Percentiles rank a stretch among this genome's conserved stretches.
These are phyloP conservation scores for Hassar affinis DNA, from an alignment of 2,113 vertebrate species.

Conservation along the genomic window DNA sequence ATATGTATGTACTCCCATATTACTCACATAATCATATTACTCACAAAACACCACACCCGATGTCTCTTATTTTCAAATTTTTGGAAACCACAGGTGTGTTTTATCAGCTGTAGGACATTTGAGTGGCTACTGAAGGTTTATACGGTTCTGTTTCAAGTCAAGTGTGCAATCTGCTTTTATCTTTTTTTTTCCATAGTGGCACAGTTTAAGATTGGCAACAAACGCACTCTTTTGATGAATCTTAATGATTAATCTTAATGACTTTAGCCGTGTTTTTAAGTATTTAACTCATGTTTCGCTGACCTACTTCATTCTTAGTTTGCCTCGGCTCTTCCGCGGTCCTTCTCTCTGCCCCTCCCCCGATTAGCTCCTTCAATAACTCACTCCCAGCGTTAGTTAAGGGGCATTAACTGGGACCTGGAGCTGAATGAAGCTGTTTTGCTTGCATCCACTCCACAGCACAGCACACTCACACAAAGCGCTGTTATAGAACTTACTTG, in stretches of 20 bases:
- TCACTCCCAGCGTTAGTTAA: conserved; percentile 70
- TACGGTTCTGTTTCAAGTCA: not conserved
- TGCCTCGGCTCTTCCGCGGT: conserved; percentile 64
- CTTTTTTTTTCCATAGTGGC: not conserved
- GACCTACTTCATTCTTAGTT: conserved; percentile 73
- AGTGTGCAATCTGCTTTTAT: not conserved
- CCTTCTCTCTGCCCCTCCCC: not conserved
- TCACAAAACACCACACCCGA: not conserved
- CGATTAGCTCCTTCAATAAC: conserved; percentile 59
- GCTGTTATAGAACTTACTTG: conserved; percentile 58
- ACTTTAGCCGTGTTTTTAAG: conserved; percentile 24
- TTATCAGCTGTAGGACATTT: not conserved
- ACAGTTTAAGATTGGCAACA: conserved; percentile 25
- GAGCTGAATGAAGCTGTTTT: conserved; percentile 70
- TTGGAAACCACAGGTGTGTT: not conserved
- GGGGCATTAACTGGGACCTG: conserved; percentile 69
- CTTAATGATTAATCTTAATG: conserved; percentile 61
- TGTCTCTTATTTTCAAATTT: not conserved
- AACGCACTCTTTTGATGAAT: conserved; percentile 33
- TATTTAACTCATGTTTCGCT: conserved; percentile 58
- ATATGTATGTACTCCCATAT: not conserved
- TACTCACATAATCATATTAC: not conserved
- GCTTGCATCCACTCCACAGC: conserved; percentile 55
- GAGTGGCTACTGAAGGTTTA: not conserved
- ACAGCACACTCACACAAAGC: conserved; percentile 61